Conservation (phyloP, 2,888 invertebrate species). For the Drosophila sordidula region DNA sequence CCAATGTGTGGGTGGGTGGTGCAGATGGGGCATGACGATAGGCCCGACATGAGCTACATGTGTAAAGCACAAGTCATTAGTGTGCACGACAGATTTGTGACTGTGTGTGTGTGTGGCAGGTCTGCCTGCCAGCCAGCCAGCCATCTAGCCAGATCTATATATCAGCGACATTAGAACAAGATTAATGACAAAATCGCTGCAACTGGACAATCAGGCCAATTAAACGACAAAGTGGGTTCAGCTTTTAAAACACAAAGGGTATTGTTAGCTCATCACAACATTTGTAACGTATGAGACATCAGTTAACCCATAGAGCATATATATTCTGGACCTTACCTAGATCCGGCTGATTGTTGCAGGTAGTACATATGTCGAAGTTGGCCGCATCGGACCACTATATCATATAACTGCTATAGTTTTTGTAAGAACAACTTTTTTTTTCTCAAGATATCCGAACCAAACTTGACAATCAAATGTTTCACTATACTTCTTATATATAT, state of each 20-base stretch:
- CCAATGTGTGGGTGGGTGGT: slow-evolving; percentile 40
- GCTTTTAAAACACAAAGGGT: background rate
- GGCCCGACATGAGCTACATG: slow-evolving; percentile 63
- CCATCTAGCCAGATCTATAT: slow-evolving; percentile 10
- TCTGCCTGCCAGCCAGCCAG: slow-evolving; percentile 2
- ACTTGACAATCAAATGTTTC: no score
- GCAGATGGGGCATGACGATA: slow-evolving; percentile 38
- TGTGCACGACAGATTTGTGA: slow-evolving; percentile 63
- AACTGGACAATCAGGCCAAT: slow-evolving; percentile 50
- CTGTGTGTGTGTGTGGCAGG: slow-evolving; percentile 25
- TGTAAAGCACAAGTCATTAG: slow-evolving; percentile 78
- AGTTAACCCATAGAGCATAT: no score
- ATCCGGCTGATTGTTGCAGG: no score
- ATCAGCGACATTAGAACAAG: slow-evolving; percentile 49
- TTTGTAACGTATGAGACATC: background rate
- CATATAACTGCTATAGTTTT: no score
- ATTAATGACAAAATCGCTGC: slow-evolving; percentile 51
- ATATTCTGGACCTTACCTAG: no score
- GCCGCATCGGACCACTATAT: no score
- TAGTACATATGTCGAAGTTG: no score
- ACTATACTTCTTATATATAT: no score
- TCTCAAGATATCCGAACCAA: no score
- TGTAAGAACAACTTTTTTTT: no score
- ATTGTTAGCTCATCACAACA: background rate
- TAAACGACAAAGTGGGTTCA: slow-evolving; percentile 32